Evolutionary conservation across 2,888 invertebrate genomes (phyloP), one percentile per base, ranked within the genome.

Genomic region (Pristionchus maxplancki): DNA sequence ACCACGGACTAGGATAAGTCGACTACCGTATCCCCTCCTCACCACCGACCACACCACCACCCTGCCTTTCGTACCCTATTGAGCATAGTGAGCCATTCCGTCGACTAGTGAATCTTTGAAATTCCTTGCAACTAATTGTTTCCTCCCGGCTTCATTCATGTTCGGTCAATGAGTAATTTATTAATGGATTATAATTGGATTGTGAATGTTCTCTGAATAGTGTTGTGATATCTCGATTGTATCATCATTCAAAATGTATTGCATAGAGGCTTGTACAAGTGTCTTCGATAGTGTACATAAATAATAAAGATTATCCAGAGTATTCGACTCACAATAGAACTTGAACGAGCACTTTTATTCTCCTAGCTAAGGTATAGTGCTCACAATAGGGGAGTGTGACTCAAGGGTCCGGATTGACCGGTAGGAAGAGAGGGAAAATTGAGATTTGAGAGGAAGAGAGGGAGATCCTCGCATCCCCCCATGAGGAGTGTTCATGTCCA

Each of bases 1-100:
- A 99, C 96, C 98, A 98, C 95, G 98, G 98, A 92, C 96, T 99
- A 94, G 98, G 98, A 94, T 98, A 93, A 94, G 37, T 90, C 44
- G 78, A 48, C 40, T 78, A 78, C 78, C 44, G 78, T 78, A 78
- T 48, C 48, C 40, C 6, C 44, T n/a, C n/a, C 50, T 13, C 67
- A 74, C 74, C 44, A 78, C 71, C 74, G 44, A 78, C 78, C 44
- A 40, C 48, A 28, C 67, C 31, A 67, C 31, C 58, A 20, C 58
- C 15, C 78, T n/a, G 44, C 6, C 6, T 11, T 9, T 44, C 44
- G 44, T 44, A 44, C 8, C 44, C 44, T n/a, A n/a, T 50, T 67
- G 40, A 74, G 37, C 74, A 74, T 74, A 74, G 74, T 74, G 40
- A 74, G 74, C 74, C 44, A 78, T 78, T 44, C 28, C 48, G 28